Percentiles rank a stretch among this genome's conserved stretches.
phyloP scores from a whole-genome alignment of 2,888 invertebrate genomes.

The Euzetes globulus region DNA sequence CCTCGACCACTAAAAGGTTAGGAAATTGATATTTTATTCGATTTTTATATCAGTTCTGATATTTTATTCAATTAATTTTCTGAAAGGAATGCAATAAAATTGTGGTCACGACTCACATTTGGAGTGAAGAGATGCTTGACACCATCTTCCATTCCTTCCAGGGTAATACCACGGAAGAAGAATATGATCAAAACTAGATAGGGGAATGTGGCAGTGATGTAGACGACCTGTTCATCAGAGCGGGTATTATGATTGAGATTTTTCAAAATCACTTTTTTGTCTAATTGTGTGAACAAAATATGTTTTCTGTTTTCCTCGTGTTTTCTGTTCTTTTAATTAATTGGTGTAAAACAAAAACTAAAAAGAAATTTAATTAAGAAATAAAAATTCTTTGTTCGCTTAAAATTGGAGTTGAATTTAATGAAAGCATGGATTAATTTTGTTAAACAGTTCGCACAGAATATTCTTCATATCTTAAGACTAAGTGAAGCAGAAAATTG shows the following conservation, averaged over 20 bases:
- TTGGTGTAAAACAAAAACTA: not conserved
- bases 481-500: too few relatives aligned
- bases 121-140: slow-evolving; percentile 81
- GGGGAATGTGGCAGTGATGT: slow-evolving; percentile 92
- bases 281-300: not conserved
- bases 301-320: not conserved
- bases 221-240: slow-evolving; percentile 58
- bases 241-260: too few relatives aligned
- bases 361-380: not conserved
- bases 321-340: not conserved
- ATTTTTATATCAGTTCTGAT: not conserved
- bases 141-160: slow-evolving; percentile 80
- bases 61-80: not conserved
- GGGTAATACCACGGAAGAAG: slow-evolving; percentile 84
- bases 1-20: slow-evolving; percentile 62
- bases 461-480: too few relatives aligned
- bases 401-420: too few relatives aligned
- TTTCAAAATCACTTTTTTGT: not conserved
- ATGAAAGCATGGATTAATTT: too few relatives aligned
- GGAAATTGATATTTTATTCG: not conserved
- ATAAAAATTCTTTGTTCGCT: not conserved
- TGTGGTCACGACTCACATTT: slow-evolving; percentile 53
- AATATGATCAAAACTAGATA: slow-evolving; percentile 91
- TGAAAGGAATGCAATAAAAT: not conserved
- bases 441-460: too few relatives aligned